These are phyloP conservation scores for Ictidomys tridecemlineatus DNA, from an alignment of 2,113 vertebrate genomes.

Conservation along the genomic window DNA sequence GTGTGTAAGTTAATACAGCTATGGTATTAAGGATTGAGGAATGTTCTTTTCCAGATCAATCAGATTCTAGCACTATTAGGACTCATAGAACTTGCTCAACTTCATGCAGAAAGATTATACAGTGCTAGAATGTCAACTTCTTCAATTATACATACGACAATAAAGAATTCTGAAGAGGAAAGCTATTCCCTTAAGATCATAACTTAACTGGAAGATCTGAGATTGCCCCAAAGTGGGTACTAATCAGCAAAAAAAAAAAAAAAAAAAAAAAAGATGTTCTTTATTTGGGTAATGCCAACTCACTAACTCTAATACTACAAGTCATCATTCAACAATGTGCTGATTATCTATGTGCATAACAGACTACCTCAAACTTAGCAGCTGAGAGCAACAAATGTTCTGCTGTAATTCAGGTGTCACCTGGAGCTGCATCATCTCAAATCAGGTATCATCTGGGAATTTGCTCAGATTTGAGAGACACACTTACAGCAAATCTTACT, in stretches of 20 bases:
- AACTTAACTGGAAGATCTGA: not conserved
- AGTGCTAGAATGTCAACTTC: not conserved
- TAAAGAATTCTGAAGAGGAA: constrained; percentile 40
- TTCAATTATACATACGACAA: not conserved
- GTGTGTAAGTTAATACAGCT: not conserved
- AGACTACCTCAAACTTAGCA: not conserved
- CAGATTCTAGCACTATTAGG: not conserved
- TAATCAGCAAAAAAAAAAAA: constrained; percentile 21
- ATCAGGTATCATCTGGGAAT: not conserved
- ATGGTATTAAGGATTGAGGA: not conserved
- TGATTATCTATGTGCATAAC: not conserved
- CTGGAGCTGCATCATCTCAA: not conserved
- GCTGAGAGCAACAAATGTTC: not conserved
- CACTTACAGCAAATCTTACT: not conserved
- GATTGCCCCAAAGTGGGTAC: not conserved
- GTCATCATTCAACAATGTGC: not conserved
- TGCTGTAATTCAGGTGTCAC: not conserved
- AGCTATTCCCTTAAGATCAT: not conserved
- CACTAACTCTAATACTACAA: not conserved
- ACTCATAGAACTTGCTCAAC: not conserved
- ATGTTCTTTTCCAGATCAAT: not conserved
- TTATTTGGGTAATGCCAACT: not conserved
- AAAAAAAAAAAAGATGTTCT: not conserved
- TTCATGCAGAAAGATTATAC: not conserved
- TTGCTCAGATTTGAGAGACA: not conserved